Evolutionary conservation across 1,140 invertebrate species (phyloP).

Genomic region (Brachionus angularis): DNA sequence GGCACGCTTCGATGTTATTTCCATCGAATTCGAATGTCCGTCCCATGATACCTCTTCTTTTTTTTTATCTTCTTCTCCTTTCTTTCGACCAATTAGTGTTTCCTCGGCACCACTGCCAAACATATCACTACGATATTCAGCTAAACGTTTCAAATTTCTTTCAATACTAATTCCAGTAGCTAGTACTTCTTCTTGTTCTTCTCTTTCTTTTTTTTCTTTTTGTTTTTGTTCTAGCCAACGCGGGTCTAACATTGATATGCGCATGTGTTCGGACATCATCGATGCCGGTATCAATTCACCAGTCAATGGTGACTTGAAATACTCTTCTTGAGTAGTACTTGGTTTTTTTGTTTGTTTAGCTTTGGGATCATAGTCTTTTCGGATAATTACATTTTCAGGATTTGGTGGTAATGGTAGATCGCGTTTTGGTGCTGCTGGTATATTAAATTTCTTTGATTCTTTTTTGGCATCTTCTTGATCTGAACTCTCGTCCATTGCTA

Average conservation of each 20-base stretch:
- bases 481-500: slow-evolving; percentile 62
- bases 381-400: slow-evolving; percentile 80
- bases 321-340: slow-evolving; percentile 73
- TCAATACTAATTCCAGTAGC: slow-evolving; percentile 76
- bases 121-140: slow-evolving; percentile 97
- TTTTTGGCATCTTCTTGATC: slow-evolving; percentile 56
- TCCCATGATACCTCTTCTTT: slow-evolving; percentile 89
- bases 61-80: slow-evolving; percentile 80
- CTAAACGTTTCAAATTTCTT: slow-evolving; percentile 86
- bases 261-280: slow-evolving; percentile 95
- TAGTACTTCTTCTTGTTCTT: slow-evolving; percentile 71
- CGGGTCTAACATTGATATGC: slow-evolving; percentile 88
- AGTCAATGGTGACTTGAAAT: slow-evolving; percentile 93
- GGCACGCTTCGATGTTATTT: slow-evolving; percentile 73
- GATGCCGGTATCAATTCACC: slow-evolving; percentile 92
- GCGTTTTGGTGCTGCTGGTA: slow-evolving; percentile 54
- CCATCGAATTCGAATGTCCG: slow-evolving; percentile 72
- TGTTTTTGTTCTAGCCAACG: slow-evolving; percentile 95
- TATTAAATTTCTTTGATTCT: slow-evolving; percentile 10
- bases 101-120: slow-evolving; percentile 94
- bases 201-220: slow-evolving; percentile 72
- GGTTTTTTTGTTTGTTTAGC: slow-evolving; percentile 53
- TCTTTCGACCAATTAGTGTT: slow-evolving; percentile 97
- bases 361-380: slow-evolving; percentile 94
- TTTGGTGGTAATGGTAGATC: slow-evolving; percentile 65